phyloP scores from a whole-genome alignment of 2,113 vertebrate species.

The Chlorocebus sabaeus region DNA sequence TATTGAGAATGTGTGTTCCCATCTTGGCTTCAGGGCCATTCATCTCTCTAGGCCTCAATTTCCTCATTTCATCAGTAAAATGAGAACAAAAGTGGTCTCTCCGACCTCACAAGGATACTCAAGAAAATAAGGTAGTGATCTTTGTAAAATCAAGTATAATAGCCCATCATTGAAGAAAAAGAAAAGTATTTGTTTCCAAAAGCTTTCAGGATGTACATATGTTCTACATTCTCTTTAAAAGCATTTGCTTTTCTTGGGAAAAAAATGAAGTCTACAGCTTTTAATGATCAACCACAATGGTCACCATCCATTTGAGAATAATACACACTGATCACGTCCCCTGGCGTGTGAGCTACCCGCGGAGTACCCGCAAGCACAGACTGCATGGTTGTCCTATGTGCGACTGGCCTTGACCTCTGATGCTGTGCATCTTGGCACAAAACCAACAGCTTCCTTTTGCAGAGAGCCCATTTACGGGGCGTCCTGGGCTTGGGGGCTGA shows the following conservation, averaged over 20 bases:
- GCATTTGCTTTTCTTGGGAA: background rate
- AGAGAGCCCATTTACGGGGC: background rate
- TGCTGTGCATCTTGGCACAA: accelerated
- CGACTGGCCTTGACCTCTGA: background rate
- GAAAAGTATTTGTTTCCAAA: background rate
- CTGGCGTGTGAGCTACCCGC: accelerated
- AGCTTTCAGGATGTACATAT: background rate
- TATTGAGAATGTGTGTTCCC: background rate
- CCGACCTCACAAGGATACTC: background rate
- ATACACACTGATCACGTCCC: background rate
- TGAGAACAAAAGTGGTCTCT: background rate
- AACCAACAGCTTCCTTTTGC: background rate
- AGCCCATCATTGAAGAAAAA: background rate
- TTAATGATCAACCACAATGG: background rate
- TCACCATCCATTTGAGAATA: no score
- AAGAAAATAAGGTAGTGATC: background rate
- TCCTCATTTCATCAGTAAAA: background rate
- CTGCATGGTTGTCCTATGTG: accelerated
- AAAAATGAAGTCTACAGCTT: background rate
- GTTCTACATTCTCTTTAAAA: background rate
- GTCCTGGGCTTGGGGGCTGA: background rate
- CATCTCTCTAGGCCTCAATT: background rate
- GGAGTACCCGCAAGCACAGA: background rate
- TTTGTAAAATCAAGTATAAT: background rate
- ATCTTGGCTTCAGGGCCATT: background rate